phyloP scores from a whole-genome alignment of 2,797 vertebrate species.

The Fundulus diaphanus region DNA sequence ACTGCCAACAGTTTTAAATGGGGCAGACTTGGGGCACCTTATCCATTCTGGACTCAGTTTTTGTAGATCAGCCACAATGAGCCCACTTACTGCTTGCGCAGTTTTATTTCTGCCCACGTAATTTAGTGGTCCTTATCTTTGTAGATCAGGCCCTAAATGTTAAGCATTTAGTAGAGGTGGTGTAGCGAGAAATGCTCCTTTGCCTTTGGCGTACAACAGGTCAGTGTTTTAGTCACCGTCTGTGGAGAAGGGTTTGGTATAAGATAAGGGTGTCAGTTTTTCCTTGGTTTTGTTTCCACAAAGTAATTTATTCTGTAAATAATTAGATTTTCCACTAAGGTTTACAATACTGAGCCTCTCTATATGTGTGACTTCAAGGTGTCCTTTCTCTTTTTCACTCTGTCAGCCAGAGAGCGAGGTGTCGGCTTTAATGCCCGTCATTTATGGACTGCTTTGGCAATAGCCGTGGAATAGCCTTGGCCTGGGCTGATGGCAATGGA shows the following conservation, averaged over 20 bases:
- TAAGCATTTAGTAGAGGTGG: neutral
- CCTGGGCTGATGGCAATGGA: slow-evolving; percentile 63
- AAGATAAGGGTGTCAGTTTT: slow-evolving; percentile 15
- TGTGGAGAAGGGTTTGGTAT: slow-evolving; percentile 5
- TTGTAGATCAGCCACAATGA: no score
- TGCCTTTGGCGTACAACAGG: neutral
- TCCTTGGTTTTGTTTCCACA: slow-evolving; percentile 3
- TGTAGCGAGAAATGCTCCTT: neutral
- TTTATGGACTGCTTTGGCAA: slow-evolving; percentile 71
- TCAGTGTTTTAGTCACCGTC: slow-evolving; percentile 8
- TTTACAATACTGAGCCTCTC: slow-evolving; percentile 36
- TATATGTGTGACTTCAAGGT: slow-evolving; percentile 54
- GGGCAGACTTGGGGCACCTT: no score
- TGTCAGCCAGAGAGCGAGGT: slow-evolving; percentile 60
- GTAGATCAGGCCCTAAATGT: no score
- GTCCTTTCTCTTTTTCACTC: slow-evolving; percentile 47
- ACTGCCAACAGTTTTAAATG: no score
- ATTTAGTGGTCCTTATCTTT: no score
- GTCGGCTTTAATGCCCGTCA: slow-evolving; percentile 74
- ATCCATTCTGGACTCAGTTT: no score
- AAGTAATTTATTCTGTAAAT: slow-evolving; percentile 56
- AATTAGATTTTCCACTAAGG: slow-evolving; percentile 55
- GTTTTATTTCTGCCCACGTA: no score
- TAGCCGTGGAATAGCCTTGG: slow-evolving; percentile 71
- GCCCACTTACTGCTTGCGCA: no score